Evolutionary conservation across 2,797 vertebrate species (phyloP), one percentile per base, ranked within the genome.

Genomic region (Lacerta viridis): DNA sequence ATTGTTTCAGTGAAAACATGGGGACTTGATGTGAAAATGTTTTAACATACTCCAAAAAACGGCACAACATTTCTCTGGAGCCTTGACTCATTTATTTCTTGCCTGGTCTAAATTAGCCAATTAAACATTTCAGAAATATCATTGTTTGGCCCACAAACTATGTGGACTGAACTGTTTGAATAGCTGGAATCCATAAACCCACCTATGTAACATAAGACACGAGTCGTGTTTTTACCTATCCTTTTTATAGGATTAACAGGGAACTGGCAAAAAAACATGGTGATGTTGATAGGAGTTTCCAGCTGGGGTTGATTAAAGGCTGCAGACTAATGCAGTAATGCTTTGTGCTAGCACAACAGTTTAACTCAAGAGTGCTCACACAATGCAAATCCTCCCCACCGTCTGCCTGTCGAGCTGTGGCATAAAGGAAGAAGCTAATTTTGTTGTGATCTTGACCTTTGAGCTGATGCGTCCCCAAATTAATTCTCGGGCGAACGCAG

Each of bases 211-310:
- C 87, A 88, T 85, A 94, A 96, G 90, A 87, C 88, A 87, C 64
- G 61, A 81, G 85, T 78, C 79, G 93, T 93, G 83, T 89, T 96
- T 96, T 90, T 92, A 94, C 90, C 92, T 93, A 89, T 84, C 79
- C 84, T 95, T 96, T 95, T 91, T 78, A 93, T 91, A 94, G 94
- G 90, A 95, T 95, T 95, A 95, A 92, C 82, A 90, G 93, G 86
- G 88, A 95, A 91, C 91, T 94, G 93, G 93, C 92, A 94, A 94
- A 93, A 85, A 94, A 90, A 87, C 89, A 80, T 46, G 91, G 90
- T 90, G 80, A 86, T 92, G 93, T 90, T 95, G 94, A 92, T 93
- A 91, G 0, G 72, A 91, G 82, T 83, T 93, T 92, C 94, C 93
- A 95, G 89, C 89, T 90, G 91, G 91, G 91, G 80, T 33, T 95